A percentile compares a stretch with the other conserved stretches of the same genome.
phyloP scores from a whole-genome alignment of 2,888 invertebrate species.

The Catocala nupta region DNA sequence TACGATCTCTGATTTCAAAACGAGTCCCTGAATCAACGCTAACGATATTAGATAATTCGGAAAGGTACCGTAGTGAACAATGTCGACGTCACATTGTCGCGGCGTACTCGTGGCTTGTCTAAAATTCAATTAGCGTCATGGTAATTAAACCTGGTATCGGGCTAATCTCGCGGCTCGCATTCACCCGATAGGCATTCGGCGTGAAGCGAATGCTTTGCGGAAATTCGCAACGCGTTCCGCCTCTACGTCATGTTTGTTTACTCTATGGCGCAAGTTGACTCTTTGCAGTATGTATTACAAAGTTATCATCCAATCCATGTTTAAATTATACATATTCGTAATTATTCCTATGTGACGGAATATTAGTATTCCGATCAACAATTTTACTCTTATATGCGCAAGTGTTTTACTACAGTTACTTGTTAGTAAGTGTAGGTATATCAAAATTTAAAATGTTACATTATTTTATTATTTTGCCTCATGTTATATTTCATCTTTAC shows the following conservation, averaged over 20 bases:
- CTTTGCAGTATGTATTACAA: too few relatives aligned
- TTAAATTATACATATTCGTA: too few relatives aligned
- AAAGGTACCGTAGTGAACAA: conserved; percentile 22
- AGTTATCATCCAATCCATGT: too few relatives aligned
- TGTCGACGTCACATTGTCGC: conserved; percentile 39
- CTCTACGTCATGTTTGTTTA: conserved; percentile 24
- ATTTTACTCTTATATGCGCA: too few relatives aligned
- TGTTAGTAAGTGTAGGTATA: too few relatives aligned
- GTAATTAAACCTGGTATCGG: conserved; percentile 52
- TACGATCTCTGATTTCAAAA: background rate
- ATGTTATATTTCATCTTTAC: too few relatives aligned
- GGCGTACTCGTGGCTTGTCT: conserved; percentile 44
- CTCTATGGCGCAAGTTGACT: conserved; percentile 6
- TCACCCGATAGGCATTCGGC: conserved; percentile 35
- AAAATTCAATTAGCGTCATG: conserved; percentile 58
- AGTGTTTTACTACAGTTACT: too few relatives aligned
- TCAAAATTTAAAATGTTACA: too few relatives aligned
- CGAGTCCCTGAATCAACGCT: background rate
- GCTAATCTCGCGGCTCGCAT: conserved; percentile 38
- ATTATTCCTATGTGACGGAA: too few relatives aligned
- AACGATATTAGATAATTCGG: conserved; percentile 24
- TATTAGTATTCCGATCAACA: too few relatives aligned
- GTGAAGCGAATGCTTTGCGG: conserved; percentile 43
- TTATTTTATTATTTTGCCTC: too few relatives aligned
- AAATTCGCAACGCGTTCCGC: conserved; percentile 39